Base-by-base conservation (phyloP, 2,888 invertebrate species). In the Drosophila birchii region DNA sequence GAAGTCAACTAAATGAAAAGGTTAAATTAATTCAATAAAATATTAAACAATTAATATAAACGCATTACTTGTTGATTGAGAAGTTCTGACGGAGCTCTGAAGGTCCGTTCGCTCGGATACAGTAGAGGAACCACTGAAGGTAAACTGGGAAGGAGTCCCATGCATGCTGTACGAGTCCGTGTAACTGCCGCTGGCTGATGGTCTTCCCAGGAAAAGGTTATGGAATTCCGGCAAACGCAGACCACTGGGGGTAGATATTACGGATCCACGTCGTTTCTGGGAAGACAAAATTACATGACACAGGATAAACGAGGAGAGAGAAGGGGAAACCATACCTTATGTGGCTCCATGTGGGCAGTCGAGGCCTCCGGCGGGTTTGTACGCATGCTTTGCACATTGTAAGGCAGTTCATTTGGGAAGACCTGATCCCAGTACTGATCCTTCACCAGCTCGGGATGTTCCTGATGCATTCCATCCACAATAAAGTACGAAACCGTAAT, bases 391-490 rank as follows among this genome's bases (percentile, higher is more conserved):
- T 96, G 95, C 0, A 97, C 94, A 85, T 97, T 94, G 92, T 97
- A 96, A 0, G 97, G 97, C 78, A 97, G 91, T 91, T 97, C 96
- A 16, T 94, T 94, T 0, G 97, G 97, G 89, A 96, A 96, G 73
- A 97, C 95, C 90, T 96, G 95, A 89, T 97, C 97, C 97, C 97
- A 98, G 90, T 97, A 97, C 91, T 97, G 97, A 93, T 97, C 97
- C 64, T 94, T 95, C 49, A 97, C 95, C 76, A 97, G 92, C 90
- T 97, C 96, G 0, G 97, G 97, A 93, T 97, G 97, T 83, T 97
- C 96, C 92, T 97, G 96, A 91, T 97, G 97, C 97, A 98, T 97
- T 92, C 97, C 97, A 91, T 98, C 98, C 32, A 98, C 98, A 80
- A 98, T 97, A 91, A 97, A 94, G 93, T 97, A 98, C 6, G 97